Base-by-base conservation (phyloP, 2,888 invertebrate genomes). In the Campopleginae sp. region DNA sequence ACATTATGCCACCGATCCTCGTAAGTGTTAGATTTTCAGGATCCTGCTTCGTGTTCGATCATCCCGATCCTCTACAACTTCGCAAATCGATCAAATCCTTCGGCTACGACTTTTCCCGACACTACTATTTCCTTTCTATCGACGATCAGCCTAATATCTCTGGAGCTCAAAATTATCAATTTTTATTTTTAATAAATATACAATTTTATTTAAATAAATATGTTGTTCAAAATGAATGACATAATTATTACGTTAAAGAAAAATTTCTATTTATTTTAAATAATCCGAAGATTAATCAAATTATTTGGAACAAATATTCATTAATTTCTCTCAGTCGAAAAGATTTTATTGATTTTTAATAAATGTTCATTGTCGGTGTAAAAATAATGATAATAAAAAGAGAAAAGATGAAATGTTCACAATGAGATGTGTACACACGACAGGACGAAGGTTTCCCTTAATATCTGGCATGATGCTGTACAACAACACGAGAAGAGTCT, bases 341-440 rank as follows among this genome's bases (percentile, higher is more conserved):
- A n/a, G n/a, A n/a, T n/a, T n/a, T n/a, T n/a, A n/a, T n/a, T n/a
- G n/a, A n/a, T n/a, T n/a, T n/a, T n/a, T n/a, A n/a, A n/a, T n/a
- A n/a, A n/a, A n/a, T n/a, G n/a, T n/a, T n/a, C n/a, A n/a, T n/a
- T n/a, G n/a, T n/a, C n/a, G n/a, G n/a, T n/a, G n/a, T 2, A n/a
- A 70, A 17, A 48, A 70, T 12, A 23, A 74, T 51, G 58, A n/a
- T 0, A 33, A 27, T 66, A 33, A 27, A 68, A 86, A 86, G 86
- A 84, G 89, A 80, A 70, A 89, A 89, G 90, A 89, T 87, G 88
- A 90, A 88, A 91, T 92, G 92, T 92, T 92, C 91, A 92, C 92
- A 89, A 87, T 75, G 80, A 81, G 76, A 79, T 77, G 79, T 76
- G 81, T 75, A 71, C 74, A 31, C 51, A 71, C 58, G 66, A 51